Evolutionary conservation across 2,888 invertebrate species (phyloP), one percentile per base, ranked within the genome.

Genomic region (Macrosoma leucophasiata): DNA sequence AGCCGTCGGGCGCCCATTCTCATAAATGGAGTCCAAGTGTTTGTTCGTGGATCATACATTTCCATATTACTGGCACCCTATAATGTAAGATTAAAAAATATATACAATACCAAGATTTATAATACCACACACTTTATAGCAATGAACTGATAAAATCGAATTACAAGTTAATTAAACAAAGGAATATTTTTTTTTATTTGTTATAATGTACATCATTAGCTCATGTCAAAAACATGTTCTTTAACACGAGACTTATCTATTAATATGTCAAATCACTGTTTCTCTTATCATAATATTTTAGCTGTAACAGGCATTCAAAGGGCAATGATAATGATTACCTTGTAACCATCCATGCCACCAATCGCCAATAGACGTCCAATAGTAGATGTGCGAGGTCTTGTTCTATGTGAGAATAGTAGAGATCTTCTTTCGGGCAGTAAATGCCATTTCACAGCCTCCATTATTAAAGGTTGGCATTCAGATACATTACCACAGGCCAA

Each of bases 391-490:
- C 97, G 85, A 0, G 97, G 96, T 47, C 92, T 89, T 1, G 96
- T 96, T 43, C 96, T 87, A 41, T 90, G 88, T 11, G 92, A 92
- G 53, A 92, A 88, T 52, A 95, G 86, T 44, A 92, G 87, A 4
- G 90, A 87, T 23, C 95, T 86, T 28, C 96, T 84, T 60, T 96
- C 96, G 0, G 97, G 96, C 44, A 97, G 71, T 15, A 97, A 81
- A 68, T 97, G 97, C 89, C 96, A 97, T 61, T 95, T 96, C 45
- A 96, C 88, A 7, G 97, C 97, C 72, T 97, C 97, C 91, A 96
- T 94, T 31, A 97, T 91, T 30, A 97, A 81, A 39, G 93, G 90
- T 60, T 95, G 95, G 56, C 96, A 95, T 33, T 89, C 88, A 23
- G 89, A 85, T 55, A 86, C 88, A 64, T 86, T 91, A 62, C 85